Evolutionary conservation across 2,888 invertebrate genomes (phyloP).

Genomic region (Hydrotaea cyrtoneurina): DNA sequence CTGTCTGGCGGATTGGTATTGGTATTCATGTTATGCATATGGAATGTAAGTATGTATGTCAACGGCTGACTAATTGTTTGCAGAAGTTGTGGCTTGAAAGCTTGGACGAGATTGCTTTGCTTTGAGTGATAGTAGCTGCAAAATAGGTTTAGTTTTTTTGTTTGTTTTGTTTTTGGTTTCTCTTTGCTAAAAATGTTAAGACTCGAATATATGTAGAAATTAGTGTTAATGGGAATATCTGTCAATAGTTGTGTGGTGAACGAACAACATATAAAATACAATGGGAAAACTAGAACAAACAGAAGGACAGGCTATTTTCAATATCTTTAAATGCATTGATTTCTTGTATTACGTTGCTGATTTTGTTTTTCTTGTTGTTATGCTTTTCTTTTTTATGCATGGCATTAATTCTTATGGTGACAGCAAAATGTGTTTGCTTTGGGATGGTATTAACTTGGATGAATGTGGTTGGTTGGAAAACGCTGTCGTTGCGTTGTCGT

Average conservation of each 20-base stretch:
- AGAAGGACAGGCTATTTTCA: constrained; percentile 21
- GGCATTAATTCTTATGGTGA: constrained; percentile 4
- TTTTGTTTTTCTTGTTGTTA: neutral
- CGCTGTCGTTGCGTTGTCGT: constrained; percentile 68
- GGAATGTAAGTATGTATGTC: neutral
- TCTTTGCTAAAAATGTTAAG: neutral
- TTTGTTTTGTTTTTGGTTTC: neutral
- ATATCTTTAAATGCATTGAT: constrained; percentile 29
- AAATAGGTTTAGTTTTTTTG: neutral
- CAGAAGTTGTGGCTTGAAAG: constrained; percentile 22
- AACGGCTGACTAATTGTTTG: constrained; percentile 14
- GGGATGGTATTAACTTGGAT: constrained; percentile 31
- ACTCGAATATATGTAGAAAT: neutral
- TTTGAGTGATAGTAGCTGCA: neutral
- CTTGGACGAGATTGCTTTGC: neutral
- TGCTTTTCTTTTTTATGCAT: constrained; percentile 8
- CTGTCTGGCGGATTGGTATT: neutral
- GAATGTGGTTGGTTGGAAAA: constrained; percentile 29
- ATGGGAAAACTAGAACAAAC: constrained; percentile 33
- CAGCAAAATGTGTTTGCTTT: constrained; percentile 22
- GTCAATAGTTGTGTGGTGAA: constrained; percentile 5
- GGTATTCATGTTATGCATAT: neutral
- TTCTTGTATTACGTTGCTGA: constrained; percentile 6
- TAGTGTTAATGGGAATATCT: constrained; percentile 30
- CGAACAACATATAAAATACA: constrained; percentile 18